phyloP scores from a whole-genome alignment of 2,888 invertebrate species.

The Pristionchus arcanus region DNA sequence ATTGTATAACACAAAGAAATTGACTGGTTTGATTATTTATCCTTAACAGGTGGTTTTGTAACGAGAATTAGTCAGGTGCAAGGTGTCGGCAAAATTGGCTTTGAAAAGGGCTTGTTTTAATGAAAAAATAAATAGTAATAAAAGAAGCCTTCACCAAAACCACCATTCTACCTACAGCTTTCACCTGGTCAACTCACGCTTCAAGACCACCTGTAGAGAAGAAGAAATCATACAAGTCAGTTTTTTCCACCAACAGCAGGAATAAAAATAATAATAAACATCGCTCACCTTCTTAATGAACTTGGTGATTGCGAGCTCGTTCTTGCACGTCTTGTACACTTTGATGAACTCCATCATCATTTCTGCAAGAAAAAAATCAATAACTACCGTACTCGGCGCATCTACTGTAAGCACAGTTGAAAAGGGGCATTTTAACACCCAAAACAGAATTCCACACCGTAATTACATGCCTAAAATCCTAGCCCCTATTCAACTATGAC shows the following conservation, averaged over 20 bases:
- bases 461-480: no score
- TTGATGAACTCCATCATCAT: conserved; percentile 65
- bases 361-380: conserved; percentile 58
- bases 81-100: no score
- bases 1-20: no score
- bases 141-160: neutral
- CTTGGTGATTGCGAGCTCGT: conserved; percentile 32
- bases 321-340: conserved; percentile 60
- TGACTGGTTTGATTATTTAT: no score
- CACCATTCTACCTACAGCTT: neutral
- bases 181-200: neutral
- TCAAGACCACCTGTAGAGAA: neutral
- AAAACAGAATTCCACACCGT: no score
- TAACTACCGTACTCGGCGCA: neutral
- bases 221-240: neutral
- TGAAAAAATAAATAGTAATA: no score
- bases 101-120: no score
- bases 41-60: no score
- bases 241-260: neutral
- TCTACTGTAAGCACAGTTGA: neutral
- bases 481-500: neutral
- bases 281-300: conserved; percentile 42
- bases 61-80: neutral
- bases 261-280: neutral
- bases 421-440: no score